A percentile compares a stretch with the other conserved stretches of the same genome.
These are phyloP conservation scores for Thysanoteuthis rhombus DNA, from an alignment of 2,888 invertebrate species.

Conservation along the genomic window DNA sequence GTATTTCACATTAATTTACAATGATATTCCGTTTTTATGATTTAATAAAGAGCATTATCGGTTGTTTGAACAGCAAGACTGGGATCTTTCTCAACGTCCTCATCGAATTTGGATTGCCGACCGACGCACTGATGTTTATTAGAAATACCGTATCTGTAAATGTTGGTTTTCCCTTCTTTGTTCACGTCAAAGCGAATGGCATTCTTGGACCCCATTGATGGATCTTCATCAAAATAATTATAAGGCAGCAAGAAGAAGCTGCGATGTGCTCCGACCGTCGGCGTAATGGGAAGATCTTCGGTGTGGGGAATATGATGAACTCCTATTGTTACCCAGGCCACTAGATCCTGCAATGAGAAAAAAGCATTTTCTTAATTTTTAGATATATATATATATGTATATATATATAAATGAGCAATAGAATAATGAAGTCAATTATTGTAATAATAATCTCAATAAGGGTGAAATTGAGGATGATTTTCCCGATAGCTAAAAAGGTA, in stretches of 20 bases:
- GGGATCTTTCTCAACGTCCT: background rate
- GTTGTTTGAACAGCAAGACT: background rate
- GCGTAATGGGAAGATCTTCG: conserved; percentile 49
- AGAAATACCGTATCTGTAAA: conserved; percentile 36
- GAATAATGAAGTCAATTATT: too few species aligned
- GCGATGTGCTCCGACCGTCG: conserved; percentile 43
- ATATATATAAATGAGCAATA: too few species aligned
- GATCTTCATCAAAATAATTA: conserved; percentile 51
- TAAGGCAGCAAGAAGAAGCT: conserved; percentile 46
- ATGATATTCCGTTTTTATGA: too few species aligned
- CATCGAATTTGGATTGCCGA: conserved; percentile 18
- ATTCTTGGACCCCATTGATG: conserved; percentile 46
- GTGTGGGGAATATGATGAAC: conserved; percentile 49
- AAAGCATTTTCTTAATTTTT: background rate
- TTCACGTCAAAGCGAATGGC: conserved; percentile 41
- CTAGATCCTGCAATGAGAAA: conserved; percentile 44
- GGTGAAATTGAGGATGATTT: too few species aligned
- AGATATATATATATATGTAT: too few species aligned
- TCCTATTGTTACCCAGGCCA: conserved; percentile 48
- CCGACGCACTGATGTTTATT: conserved; percentile 23
- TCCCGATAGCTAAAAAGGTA: too few species aligned
- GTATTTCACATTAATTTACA: too few species aligned
- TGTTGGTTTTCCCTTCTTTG: background rate
- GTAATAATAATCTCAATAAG: too few species aligned
- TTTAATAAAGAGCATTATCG: background rate